Evolutionary conservation across 2,113 vertebrate genomes (phyloP), one percentile per base, ranked within the genome.

Genomic region (Gopherus flavomarginatus): DNA sequence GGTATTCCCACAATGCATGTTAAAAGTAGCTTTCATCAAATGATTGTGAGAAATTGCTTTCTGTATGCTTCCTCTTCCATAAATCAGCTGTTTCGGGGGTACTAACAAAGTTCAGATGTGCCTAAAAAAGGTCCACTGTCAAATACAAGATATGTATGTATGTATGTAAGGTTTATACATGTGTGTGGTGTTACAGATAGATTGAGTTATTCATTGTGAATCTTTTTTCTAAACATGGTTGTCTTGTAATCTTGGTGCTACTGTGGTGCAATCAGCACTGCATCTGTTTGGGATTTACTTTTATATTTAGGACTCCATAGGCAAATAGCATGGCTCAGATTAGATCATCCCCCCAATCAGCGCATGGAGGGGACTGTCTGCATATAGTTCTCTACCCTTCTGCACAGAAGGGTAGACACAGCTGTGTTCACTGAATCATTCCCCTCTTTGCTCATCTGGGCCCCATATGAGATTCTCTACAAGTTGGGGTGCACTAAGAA

Each of bases 101-200:
- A 91, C 95, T 96, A 96, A 96, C 93, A 27, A n/a, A 94, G 84
- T 92, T 92, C 96, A 97, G 91, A 97, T 97, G 89, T 84, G 88
- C 88, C 89, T 90, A 69, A 87, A 65, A 79, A 93, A 92, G 90
- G 92, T 35, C 12, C 50, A 86, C 82, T 94, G 22, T 27, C 81
- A 54, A 90, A 93, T 86, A 78, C 0, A 78, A 78, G 3, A 65
- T 86, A 44, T 78, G 75, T 38, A 96, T 59, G 75, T 38, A 96
- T 59, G 14, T 87, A 42, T 93, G 91, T 88, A 91, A 89, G 1
- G 0, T 83, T 89, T 90, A n/a, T 92, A 77, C 3, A 27, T 9
- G 19, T 83, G n/a, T 53, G 88, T 85, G 84, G 75, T 94, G 50
- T 87, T 85, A 38, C 57, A 78, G 81, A 86, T 82, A 87, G 0